Conservation (phyloP, 2,113 vertebrate species). For the Hippolais icterina region DNA sequence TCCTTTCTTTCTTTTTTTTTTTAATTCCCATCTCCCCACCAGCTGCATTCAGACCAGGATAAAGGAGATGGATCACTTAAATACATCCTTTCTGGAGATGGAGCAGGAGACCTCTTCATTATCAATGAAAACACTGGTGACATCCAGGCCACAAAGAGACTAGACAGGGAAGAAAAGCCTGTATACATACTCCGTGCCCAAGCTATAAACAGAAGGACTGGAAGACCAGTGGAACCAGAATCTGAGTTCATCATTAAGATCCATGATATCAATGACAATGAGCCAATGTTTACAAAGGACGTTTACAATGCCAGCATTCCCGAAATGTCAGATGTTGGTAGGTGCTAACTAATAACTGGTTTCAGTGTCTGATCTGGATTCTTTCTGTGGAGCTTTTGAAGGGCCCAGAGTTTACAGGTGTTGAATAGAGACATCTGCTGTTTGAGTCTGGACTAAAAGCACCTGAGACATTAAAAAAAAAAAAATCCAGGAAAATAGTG, state of each 20-base stretch:
- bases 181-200: conserved; percentile 91
- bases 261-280: conserved; percentile 97
- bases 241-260: conserved; percentile 98
- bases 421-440: background rate
- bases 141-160: conserved; percentile 93
- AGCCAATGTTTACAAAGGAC: conserved; percentile 91
- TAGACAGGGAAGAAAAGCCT: conserved; percentile 94
- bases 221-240: conserved; percentile 89
- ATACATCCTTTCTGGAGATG: conserved; percentile 94
- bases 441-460: background rate
- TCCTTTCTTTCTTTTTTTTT: conserved; percentile 26
- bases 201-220: conserved; percentile 88
- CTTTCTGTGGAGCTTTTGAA: background rate
- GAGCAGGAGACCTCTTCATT: conserved; percentile 92
- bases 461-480: background rate
- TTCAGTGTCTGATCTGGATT: background rate
- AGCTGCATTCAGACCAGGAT: conserved; percentile 96
- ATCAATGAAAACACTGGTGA: conserved; percentile 97
- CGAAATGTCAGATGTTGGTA: conserved; percentile 94
- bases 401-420: background rate
- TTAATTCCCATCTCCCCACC: conserved; percentile 58
- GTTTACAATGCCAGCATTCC: conserved; percentile 87
- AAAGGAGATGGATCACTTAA: conserved; percentile 88
- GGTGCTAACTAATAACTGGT: conserved; percentile 49
- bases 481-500: background rate